Evolutionary conservation across 2,113 vertebrate species (phyloP), one percentile per base, ranked within the genome.

Genomic region (Sturnira hondurensis): DNA sequence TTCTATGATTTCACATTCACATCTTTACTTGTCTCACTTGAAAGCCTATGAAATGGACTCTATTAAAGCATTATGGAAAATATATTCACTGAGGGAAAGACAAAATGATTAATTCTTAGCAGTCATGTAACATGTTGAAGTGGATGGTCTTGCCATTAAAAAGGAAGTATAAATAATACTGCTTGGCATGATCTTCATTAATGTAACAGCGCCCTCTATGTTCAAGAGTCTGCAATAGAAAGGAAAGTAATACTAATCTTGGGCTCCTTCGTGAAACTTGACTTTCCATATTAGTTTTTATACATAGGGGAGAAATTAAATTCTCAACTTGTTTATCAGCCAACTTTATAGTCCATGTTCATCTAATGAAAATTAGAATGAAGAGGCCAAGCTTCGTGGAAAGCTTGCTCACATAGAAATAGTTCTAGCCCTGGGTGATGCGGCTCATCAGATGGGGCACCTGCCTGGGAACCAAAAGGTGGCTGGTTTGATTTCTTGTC

Each of bases 191-290:
- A 87, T 98, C 82, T 98, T 98, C 95, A 83, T 98, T 98, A 98
- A 97, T 97, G 96, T 98, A 97, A 97, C 83, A 98, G 97, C 70
- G 71, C 97, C 98, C 97, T 98, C 98, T 98, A 97, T 94, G 95
- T 97, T 97, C 88, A 94, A 97, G 71, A 97, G 68, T 80, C 31
- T 89, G 94, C 43, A 98, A 43, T 80, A 87, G 84, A 97, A 58
- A 92, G 2, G 5, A 45, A 24, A 88, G 3, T 68, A 96, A 92
- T 86, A 61, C 12, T 9, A 36, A 54, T 95, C 4, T 95, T 88
- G 41, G 31, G 76, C 82, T 26, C 45, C 47, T 61, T 93, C 78
- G 76, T 81, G 28, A 93, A 97, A 78, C 0, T 38, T 50, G 63
- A 26, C 8, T 95, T 91, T 93, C 77, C 3, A 28, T 17, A 56